Evolutionary conservation across 2,797 vertebrate species (phyloP).

Genomic region (Odontamblyopus lacepedii): DNA sequence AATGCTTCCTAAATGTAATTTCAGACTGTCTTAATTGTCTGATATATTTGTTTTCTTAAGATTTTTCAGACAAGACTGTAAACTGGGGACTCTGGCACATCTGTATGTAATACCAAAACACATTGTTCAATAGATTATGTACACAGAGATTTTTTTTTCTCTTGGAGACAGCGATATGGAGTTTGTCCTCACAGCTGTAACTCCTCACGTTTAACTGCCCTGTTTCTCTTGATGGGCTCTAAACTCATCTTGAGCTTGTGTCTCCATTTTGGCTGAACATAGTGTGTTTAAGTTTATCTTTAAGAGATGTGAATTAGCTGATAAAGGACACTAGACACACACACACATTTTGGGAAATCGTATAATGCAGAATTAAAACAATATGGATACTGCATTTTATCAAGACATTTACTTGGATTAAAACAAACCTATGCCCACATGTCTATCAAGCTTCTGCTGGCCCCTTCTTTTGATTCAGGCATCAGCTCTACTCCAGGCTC

Average conservation of each 20-base stretch:
- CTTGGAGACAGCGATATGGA: slow-evolving; percentile 27
- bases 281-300: slow-evolving; percentile 58
- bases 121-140: slow-evolving; percentile 12
- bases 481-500: no score
- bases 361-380: background rate
- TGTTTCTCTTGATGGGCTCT: slow-evolving; percentile 51
- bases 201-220: slow-evolving; percentile 61
- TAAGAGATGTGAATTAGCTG: slow-evolving; percentile 35
- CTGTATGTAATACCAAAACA: slow-evolving; percentile 24
- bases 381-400: background rate
- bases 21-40: background rate
- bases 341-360: slow-evolving; percentile 26
- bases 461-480: no score
- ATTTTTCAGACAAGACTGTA: slow-evolving; percentile 17
- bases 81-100: slow-evolving; percentile 10
- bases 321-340: slow-evolving; percentile 40
- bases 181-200: slow-evolving; percentile 58
- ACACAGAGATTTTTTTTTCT: slow-evolving; percentile 31
- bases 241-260: slow-evolving; percentile 32
- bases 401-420: no score
- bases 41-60: slow-evolving; percentile 12
- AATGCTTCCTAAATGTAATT: slow-evolving; percentile 14
- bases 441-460: no score
- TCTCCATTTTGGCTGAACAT: slow-evolving; percentile 51
- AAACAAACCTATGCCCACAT: no score